Conservation (phyloP, 2,888 invertebrate genomes). For the Lasiommata megera region DNA sequence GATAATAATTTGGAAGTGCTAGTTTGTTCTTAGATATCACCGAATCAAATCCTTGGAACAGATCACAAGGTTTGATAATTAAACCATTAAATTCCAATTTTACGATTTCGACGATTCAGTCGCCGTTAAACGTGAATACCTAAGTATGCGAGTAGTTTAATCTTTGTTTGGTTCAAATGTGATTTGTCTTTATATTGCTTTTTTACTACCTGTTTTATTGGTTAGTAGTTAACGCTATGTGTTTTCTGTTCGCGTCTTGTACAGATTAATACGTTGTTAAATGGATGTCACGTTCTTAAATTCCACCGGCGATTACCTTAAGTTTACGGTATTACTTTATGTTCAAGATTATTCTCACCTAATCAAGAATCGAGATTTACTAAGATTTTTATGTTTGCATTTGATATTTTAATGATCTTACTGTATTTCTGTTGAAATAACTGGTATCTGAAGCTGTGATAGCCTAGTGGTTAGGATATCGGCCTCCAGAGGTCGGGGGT, state of each 20-base stretch:
- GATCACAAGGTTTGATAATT: constrained; percentile 4
- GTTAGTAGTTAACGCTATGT: constrained; percentile 19
- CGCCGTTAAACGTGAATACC: constrained; percentile 14
- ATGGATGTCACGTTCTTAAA: constrained; percentile 12
- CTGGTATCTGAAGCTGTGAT: background rate
- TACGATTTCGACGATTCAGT: constrained; percentile 7
- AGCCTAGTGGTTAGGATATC: no score
- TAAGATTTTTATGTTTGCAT: background rate
- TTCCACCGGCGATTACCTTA: constrained; percentile 4
- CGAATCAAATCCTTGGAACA: background rate
- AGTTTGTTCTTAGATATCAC: no score
- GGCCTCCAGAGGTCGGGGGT: no score
- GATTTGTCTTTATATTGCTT: constrained; percentile 23
- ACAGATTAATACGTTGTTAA: constrained; percentile 7
- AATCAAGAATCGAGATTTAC: background rate
- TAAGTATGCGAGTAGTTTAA: constrained; percentile 22
- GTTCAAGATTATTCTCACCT: background rate
- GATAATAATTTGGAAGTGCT: no score
- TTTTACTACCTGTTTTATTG: constrained; percentile 27
- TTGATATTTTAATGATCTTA: no score
- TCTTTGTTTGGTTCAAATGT: constrained; percentile 19
- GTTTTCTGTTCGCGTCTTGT: constrained; percentile 11
- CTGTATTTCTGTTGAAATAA: no score
- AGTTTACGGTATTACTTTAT: constrained; percentile 2
- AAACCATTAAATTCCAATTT: constrained; percentile 12